Conservation (phyloP, 1,140 invertebrate species). For the Trachymyrmex septentrionalis region DNA sequence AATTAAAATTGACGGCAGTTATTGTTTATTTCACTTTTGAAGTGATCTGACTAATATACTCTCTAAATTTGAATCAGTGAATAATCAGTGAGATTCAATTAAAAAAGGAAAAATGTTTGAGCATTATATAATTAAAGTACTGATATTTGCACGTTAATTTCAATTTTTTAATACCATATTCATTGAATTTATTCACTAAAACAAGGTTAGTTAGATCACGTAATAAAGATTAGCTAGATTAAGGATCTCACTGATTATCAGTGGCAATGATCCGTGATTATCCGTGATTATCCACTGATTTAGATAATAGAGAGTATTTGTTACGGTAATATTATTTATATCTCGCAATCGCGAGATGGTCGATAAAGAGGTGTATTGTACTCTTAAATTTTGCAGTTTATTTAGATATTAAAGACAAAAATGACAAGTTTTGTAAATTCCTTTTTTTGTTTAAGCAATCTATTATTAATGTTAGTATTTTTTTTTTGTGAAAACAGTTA, state of each 20-base stretch:
- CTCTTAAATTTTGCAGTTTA: neutral
- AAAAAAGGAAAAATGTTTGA: too few relatives aligned
- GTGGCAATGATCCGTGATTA: too few relatives aligned
- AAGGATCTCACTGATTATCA: too few relatives aligned
- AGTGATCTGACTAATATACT: neutral
- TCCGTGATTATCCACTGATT: too few relatives aligned
- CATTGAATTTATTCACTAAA: too few relatives aligned
- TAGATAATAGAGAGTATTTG: neutral
- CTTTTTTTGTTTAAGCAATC: neutral
- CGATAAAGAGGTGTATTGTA: neutral
- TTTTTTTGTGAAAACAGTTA: neutral
- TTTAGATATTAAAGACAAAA: neutral
- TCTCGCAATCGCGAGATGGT: neutral
- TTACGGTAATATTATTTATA: neutral
- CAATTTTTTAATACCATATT: too few relatives aligned
- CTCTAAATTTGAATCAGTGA: too few relatives aligned
- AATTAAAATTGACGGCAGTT: constrained; percentile 12
- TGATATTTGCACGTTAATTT: too few relatives aligned
- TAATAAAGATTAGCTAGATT: too few relatives aligned
- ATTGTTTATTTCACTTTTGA: neutral
- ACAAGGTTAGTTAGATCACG: too few relatives aligned
- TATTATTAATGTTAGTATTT: neutral
- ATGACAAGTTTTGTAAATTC: neutral
- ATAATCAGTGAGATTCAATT: too few relatives aligned
- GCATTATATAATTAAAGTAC: too few relatives aligned